phyloP scores from a whole-genome alignment of 2,113 vertebrate species.

The Thamnophis sirtalis region DNA sequence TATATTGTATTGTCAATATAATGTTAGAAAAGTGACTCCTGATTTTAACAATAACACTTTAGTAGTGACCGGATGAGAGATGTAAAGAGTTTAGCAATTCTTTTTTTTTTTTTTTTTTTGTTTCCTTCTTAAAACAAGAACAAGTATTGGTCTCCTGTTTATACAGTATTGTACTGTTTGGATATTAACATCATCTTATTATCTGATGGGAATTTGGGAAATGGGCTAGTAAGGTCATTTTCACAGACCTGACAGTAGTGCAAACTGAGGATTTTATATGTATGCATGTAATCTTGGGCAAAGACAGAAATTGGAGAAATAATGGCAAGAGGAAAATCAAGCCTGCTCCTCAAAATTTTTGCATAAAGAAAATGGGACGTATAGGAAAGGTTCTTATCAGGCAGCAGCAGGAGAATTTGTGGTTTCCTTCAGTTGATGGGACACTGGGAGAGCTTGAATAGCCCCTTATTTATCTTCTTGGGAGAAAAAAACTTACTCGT shows the following conservation, averaged over 20 bases:
- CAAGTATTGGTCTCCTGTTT: not conserved
- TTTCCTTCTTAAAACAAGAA: not conserved
- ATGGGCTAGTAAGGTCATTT: not conserved
- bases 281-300: not conserved
- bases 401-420: not conserved
- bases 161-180: not conserved
- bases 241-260: not conserved
- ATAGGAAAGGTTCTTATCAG: not conserved
- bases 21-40: not conserved
- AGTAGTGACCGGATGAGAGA: not conserved
- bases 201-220: not conserved
- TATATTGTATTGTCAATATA: not conserved
- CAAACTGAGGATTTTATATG: not conserved
- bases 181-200: not conserved
- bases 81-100: not conserved
- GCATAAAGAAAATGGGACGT: not conserved
- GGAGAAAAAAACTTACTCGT: no score
- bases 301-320: not conserved
- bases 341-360: not conserved
- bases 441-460: not conserved
- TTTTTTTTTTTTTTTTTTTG: not conserved
- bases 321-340: no score
- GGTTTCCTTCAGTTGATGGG: slow-evolving; percentile 20
- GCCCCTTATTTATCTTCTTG: not conserved
- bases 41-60: not conserved